Evolutionary conservation across 2,113 vertebrate genomes (phyloP).

Genomic region (Ondatra zibethicus): DNA sequence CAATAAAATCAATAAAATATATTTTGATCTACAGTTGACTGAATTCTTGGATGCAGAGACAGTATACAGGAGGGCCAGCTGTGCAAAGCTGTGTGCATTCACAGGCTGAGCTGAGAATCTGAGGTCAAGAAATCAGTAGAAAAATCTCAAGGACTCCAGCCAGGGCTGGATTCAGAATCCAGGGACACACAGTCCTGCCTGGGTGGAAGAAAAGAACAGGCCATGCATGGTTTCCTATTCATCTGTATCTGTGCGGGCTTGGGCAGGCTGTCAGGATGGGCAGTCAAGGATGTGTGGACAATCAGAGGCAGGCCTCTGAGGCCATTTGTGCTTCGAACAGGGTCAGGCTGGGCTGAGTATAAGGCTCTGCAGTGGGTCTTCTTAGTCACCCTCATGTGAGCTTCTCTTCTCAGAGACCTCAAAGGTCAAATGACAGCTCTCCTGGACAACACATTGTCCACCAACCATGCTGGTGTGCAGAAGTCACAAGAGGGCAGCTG

Average conservation of each 20-base stretch:
- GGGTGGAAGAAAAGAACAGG: neutral
- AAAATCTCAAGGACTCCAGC: neutral
- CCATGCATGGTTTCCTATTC: rapidly evolving
- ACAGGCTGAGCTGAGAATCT: neutral
- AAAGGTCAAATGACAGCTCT: neutral
- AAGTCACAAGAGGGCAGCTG: neutral
- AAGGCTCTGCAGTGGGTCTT: neutral
- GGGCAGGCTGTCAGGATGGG: too few relatives aligned
- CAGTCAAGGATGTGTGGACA: neutral
- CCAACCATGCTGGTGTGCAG: neutral
- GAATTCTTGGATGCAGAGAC: neutral
- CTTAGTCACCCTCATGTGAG: neutral
- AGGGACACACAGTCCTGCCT: neutral
- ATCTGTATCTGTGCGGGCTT: too few relatives aligned
- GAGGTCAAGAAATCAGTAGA: neutral
- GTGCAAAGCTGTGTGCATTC: neutral
- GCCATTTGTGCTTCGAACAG: neutral
- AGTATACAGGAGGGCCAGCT: neutral
- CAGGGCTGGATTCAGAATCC: neutral
- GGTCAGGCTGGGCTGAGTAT: neutral
- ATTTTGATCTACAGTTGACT: neutral
- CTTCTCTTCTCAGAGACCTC: neutral
- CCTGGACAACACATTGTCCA: neutral
- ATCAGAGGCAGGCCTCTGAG: neutral
- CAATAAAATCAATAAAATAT: neutral